Evolutionary conservation across 2,888 invertebrate species (phyloP).

Genomic region (Lasius platythorax): DNA sequence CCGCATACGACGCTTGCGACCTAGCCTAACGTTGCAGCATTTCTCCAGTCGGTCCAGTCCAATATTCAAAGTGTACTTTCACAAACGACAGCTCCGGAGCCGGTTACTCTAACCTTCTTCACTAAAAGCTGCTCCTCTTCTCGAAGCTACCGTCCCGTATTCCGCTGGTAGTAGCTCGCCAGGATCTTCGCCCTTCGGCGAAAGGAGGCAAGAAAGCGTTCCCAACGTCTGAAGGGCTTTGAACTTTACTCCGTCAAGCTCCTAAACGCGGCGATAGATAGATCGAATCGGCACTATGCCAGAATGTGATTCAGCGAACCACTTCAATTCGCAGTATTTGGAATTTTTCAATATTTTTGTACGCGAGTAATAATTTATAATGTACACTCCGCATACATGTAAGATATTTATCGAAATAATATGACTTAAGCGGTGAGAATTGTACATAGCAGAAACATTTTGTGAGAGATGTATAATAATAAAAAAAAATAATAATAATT

Average conservation of each 20-base stretch:
- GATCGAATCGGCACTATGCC: conserved; percentile 27
- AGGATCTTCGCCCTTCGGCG: conserved; percentile 62
- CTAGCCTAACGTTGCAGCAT: conserved; percentile 55
- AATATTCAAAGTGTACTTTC: conserved; percentile 72
- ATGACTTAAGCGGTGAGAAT: background rate
- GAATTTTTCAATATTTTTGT: background rate
- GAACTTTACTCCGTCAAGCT: conserved; percentile 41
- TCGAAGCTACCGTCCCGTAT: conserved; percentile 34
- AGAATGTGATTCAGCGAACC: background rate
- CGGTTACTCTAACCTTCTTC: conserved; percentile 60
- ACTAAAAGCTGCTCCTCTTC: conserved; percentile 64
- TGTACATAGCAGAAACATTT: background rate
- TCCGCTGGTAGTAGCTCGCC: conserved; percentile 50
- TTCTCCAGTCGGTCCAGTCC: conserved; percentile 54
- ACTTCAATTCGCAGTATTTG: background rate
- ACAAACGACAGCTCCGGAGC: conserved; percentile 61
- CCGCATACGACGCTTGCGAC: conserved; percentile 33
- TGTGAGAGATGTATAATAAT: background rate
- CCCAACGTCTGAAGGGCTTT: conserved; percentile 31
- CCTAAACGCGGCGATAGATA: background rate
- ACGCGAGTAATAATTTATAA: background rate
- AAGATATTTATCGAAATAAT: background rate
- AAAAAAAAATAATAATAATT: background rate
- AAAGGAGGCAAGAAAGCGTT: conserved; percentile 62
- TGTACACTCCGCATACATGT: background rate